phyloP scores from a whole-genome alignment of 2,797 vertebrate genomes.

The Hapalemur alaotrensis region DNA sequence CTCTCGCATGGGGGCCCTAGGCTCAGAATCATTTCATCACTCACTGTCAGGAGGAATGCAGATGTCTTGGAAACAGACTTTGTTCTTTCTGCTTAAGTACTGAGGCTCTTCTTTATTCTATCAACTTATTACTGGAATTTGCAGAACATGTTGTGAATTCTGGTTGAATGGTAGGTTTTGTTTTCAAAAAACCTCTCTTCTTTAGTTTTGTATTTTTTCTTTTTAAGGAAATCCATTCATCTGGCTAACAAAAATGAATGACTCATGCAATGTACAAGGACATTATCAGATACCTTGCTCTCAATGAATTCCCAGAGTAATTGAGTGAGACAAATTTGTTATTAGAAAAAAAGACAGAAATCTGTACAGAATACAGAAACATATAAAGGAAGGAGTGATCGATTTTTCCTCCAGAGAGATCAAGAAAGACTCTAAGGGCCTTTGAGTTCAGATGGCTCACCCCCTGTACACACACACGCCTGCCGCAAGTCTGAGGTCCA shows the following conservation, averaged over 20 bases:
- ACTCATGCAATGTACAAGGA: neutral
- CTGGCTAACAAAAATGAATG: constrained; percentile 55
- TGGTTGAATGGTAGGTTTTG: constrained; percentile 15
- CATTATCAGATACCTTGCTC: neutral
- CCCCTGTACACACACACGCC: neutral
- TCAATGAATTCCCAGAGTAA: constrained; percentile 15
- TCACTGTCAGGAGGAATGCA: neutral
- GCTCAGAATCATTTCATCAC: neutral
- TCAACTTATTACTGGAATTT: constrained; percentile 43
- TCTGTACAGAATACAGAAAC: neutral
- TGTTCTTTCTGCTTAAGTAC: constrained; percentile 8
- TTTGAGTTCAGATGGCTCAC: neutral
- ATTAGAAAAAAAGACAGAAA: neutral
- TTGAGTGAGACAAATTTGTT: constrained; percentile 6
- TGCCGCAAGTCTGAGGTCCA: neutral
- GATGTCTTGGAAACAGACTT: constrained; percentile 33
- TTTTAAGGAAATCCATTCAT: constrained; percentile 40
- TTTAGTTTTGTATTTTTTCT: neutral
- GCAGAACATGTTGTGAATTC: constrained; percentile 60
- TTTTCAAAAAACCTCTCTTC: neutral
- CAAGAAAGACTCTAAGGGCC: neutral
- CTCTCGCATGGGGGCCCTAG: neutral
- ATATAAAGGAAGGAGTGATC: neutral
- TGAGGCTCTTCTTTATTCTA: constrained; percentile 23
- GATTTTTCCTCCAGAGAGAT: neutral